These are phyloP conservation scores for Oligia strigilis DNA, from an alignment of 2,888 invertebrate species.

Conservation along the genomic window DNA sequence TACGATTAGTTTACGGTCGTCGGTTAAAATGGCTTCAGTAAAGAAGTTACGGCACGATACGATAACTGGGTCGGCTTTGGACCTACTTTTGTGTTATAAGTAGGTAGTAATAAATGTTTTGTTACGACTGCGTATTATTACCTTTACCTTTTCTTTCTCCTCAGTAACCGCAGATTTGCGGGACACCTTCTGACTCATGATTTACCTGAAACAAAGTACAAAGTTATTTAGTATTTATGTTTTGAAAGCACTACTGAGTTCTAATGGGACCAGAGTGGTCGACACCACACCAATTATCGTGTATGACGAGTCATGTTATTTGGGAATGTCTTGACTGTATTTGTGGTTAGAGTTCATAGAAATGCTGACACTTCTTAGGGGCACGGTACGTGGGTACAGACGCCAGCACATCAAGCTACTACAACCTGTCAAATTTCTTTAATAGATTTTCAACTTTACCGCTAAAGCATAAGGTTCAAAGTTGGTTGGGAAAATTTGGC, in stretches of 20 bases:
- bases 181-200: constrained; percentile 86
- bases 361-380: neutral
- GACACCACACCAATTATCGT: neutral
- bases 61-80: neutral
- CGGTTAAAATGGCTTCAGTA: constrained; percentile 27
- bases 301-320: no score
- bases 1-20: neutral
- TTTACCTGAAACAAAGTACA: constrained; percentile 77
- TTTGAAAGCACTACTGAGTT: neutral
- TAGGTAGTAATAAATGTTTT: neutral
- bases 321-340: neutral
- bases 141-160: constrained; percentile 83
- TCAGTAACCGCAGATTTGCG: constrained; percentile 81
- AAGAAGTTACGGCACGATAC: neutral
- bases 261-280: no score
- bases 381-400: no score
- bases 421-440: no score
- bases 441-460: no score
- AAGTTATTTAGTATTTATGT: neutral
- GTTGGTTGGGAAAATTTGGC: no score
- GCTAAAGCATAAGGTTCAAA: no score
- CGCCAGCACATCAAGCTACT: no score
- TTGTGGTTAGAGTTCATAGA: neutral
- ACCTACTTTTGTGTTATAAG: neutral
- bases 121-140: constrained; percentile 20